These are phyloP conservation scores for Lepidochitona cinerea DNA, from an alignment of 2,888 invertebrate species.

Conservation along the genomic window DNA sequence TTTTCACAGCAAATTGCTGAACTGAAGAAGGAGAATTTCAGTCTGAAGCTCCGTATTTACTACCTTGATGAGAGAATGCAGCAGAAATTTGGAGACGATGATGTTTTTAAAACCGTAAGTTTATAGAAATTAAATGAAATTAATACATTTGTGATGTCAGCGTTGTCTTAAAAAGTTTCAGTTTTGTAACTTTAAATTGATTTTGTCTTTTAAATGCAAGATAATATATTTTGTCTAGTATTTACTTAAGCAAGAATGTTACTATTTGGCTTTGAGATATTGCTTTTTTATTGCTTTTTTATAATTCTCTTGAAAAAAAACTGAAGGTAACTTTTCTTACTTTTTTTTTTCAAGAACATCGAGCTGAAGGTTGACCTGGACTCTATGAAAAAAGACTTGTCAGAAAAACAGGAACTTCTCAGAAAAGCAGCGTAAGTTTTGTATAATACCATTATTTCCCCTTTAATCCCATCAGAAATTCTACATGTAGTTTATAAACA, in stretches of 20 bases:
- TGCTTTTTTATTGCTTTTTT: neutral
- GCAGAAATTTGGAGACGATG: slow-evolving; percentile 78
- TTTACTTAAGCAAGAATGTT: too few relatives aligned
- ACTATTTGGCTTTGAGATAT: neutral
- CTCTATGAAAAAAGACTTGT: slow-evolving; percentile 75
- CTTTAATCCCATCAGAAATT: too few relatives aligned
- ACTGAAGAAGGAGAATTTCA: slow-evolving; percentile 92
- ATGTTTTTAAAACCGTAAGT: slow-evolving; percentile 76
- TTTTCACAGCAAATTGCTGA: slow-evolving; percentile 80
- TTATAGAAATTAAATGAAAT: neutral
- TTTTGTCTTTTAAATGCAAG: neutral
- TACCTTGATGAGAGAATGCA: slow-evolving; percentile 89
- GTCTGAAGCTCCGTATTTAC: slow-evolving; percentile 90
- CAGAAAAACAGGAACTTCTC: slow-evolving; percentile 85
- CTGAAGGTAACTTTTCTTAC: neutral
- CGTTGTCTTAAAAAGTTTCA: neutral
- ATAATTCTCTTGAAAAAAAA: neutral
- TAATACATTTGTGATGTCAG: neutral
- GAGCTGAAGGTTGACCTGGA: slow-evolving; percentile 67
- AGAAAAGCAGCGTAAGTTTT: slow-evolving; percentile 86
- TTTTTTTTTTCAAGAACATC: slow-evolving; percentile 59
- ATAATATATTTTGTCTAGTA: too few relatives aligned
- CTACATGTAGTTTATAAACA: too few relatives aligned
- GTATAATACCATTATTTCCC: too few relatives aligned
- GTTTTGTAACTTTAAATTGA: neutral